Percentiles rank a stretch among this genome's conserved stretches.
These are phyloP conservation scores for Loriculus beryllinus DNA, from an alignment of 2,797 vertebrate species.

Conservation along the genomic window DNA sequence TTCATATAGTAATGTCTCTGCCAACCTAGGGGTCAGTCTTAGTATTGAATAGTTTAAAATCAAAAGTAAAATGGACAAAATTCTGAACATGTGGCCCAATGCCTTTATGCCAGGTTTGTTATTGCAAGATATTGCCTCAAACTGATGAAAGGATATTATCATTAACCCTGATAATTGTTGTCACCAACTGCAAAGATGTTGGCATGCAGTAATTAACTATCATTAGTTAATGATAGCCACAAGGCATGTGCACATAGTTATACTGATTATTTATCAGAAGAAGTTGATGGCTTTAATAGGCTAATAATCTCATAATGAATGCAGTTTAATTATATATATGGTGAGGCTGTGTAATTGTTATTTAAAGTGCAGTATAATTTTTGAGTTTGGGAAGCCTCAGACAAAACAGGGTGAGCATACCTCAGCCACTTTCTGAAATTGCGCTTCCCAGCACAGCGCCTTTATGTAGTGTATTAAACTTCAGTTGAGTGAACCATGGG, in stretches of 20 bases:
- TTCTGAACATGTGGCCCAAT: not conserved
- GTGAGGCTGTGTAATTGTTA: not conserved
- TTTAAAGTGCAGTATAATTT: not conserved
- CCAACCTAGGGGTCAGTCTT: not conserved
- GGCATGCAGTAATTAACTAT: not conserved
- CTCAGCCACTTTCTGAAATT: accelerated
- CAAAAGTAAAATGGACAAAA: not conserved
- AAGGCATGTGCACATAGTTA: not conserved
- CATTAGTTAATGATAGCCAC: conserved; percentile 14
- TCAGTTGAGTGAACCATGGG: not conserved
- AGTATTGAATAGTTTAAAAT: not conserved
- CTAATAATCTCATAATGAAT: conserved; percentile 34
- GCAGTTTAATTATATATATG: not conserved
- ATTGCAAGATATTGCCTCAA: not conserved
- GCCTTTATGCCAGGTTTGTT: not conserved
- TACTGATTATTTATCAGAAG: conserved; percentile 49
- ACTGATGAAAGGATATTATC: not conserved
- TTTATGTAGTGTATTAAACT: not conserved
- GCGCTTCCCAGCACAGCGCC: accelerated
- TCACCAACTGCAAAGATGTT: not conserved
- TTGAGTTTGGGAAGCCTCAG: not conserved
- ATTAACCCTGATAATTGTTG: not conserved
- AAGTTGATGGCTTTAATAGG: conserved; percentile 30
- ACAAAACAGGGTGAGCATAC: accelerated
- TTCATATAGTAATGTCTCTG: not conserved